Evolutionary conservation across 2,888 invertebrate genomes (phyloP).

Genomic region (Hecatera dysodea): DNA sequence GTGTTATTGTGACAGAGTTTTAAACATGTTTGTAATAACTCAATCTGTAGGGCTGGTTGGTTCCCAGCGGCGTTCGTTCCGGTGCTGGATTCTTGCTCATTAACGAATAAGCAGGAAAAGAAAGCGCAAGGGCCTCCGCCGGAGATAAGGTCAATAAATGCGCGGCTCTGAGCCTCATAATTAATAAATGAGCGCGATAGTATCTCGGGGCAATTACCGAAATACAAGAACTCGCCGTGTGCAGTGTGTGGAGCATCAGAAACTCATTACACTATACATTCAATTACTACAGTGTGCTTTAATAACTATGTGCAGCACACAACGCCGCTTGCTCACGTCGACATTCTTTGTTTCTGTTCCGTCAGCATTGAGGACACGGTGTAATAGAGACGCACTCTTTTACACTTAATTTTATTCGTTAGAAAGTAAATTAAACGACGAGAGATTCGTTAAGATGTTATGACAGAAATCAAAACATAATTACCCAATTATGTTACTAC

Average conservation of each 20-base stretch:
- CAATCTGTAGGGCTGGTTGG: conserved; percentile 61
- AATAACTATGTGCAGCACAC: conserved; percentile 63
- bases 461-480: background rate
- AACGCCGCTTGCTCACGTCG: conserved; percentile 21
- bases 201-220: conserved; percentile 84
- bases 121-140: conserved; percentile 83
- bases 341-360: conserved; percentile 31
- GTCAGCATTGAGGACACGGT: conserved; percentile 21
- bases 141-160: conserved; percentile 90
- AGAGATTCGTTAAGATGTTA: background rate
- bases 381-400: conserved; percentile 8
- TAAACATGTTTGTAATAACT: conserved; percentile 62
- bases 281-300: conserved; percentile 75
- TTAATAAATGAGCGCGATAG: conserved; percentile 85
- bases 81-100: conserved; percentile 80
- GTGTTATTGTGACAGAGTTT: conserved; percentile 59
- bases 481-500: background rate
- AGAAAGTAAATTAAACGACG: conserved; percentile 4
- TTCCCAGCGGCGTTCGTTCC: conserved; percentile 80
- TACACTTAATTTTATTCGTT: background rate
- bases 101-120: conserved; percentile 81
- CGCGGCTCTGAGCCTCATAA: conserved; percentile 84
- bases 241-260: conserved; percentile 72
- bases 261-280: conserved; percentile 77
- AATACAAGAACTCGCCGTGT: conserved; percentile 74